These are phyloP conservation scores for Oophaga sylvatica DNA, from an alignment of 2,797 vertebrate species.

Conservation along the genomic window DNA sequence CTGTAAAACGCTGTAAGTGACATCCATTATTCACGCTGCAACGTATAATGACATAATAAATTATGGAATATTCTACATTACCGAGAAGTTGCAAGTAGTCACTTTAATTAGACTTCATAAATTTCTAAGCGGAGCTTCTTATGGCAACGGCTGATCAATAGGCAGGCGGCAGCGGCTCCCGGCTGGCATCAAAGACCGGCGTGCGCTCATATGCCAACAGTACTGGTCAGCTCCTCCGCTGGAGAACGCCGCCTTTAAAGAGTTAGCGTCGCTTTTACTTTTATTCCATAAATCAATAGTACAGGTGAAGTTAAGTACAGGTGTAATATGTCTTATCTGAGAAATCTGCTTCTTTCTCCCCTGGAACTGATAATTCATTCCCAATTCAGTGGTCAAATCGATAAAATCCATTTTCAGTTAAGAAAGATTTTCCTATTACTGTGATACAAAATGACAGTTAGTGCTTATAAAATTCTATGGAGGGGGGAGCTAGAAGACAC, in stretches of 20 bases:
- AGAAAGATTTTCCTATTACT: too few species aligned
- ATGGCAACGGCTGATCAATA: constrained; percentile 59
- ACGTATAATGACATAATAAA: constrained; percentile 59
- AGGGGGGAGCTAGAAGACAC: too few species aligned
- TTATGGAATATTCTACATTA: constrained; percentile 61
- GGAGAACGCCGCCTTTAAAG: not conserved
- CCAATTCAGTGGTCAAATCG: too few species aligned
- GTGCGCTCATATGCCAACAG: constrained; percentile 18
- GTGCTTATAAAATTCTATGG: too few species aligned
- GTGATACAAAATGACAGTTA: too few species aligned
- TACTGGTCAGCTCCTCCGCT: constrained; percentile 41
- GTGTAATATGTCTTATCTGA: too few species aligned
- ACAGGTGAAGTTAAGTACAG: too few species aligned
- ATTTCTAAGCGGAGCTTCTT: constrained; percentile 55
- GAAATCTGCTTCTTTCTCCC: too few species aligned
- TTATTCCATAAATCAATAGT: too few species aligned
- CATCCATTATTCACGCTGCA: constrained; percentile 58
- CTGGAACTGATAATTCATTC: too few species aligned
- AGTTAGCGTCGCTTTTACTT: too few species aligned
- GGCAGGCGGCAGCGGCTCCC: not conserved
- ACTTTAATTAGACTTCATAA: constrained; percentile 62
- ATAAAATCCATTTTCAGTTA: too few species aligned
- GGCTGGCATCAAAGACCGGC: not conserved
- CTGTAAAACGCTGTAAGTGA: constrained; percentile 57
- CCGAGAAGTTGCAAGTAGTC: constrained; percentile 58